These are phyloP conservation scores for Seriola rivoliana DNA, from an alignment of 2,113 vertebrate species.

Conservation along the genomic window DNA sequence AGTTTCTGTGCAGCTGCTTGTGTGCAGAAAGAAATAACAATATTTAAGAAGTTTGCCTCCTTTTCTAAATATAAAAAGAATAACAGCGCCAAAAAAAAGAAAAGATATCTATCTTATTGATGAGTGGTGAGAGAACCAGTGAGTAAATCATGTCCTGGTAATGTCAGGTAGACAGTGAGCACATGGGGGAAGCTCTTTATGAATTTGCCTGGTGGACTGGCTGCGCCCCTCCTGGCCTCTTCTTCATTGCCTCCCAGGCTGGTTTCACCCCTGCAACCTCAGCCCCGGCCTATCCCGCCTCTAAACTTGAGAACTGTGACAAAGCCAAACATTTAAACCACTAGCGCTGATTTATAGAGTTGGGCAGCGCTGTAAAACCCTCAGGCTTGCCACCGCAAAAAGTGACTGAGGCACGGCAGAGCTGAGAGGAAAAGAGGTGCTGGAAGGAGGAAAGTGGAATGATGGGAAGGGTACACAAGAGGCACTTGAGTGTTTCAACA, in stretches of 20 bases:
- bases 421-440: slow-evolving; percentile 31
- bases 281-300: slow-evolving; percentile 49
- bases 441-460: slow-evolving; percentile 37
- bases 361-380: slow-evolving; percentile 73
- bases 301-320: slow-evolving; percentile 82
- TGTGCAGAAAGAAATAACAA: too few relatives aligned
- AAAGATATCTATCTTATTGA: not conserved
- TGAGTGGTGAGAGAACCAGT: not conserved
- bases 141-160: slow-evolving; percentile 8
- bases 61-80: too few relatives aligned
- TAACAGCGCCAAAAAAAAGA: too few relatives aligned
- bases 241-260: slow-evolving; percentile 57
- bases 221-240: slow-evolving; percentile 50
- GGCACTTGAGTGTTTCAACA: slow-evolving; percentile 47
- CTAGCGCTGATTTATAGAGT: slow-evolving; percentile 80
- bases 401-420: slow-evolving; percentile 40
- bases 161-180: slow-evolving; percentile 13
- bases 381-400: slow-evolving; percentile 65
- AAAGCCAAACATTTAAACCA: slow-evolving; percentile 80
- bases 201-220: slow-evolving; percentile 47
- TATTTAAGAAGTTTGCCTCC: too few relatives aligned
- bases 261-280: slow-evolving; percentile 67
- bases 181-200: slow-evolving; percentile 39
- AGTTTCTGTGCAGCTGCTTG: not conserved
- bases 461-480: slow-evolving; percentile 59